Conservation (phyloP, 2,888 invertebrate species). For the Lochmaea crataegi region DNA sequence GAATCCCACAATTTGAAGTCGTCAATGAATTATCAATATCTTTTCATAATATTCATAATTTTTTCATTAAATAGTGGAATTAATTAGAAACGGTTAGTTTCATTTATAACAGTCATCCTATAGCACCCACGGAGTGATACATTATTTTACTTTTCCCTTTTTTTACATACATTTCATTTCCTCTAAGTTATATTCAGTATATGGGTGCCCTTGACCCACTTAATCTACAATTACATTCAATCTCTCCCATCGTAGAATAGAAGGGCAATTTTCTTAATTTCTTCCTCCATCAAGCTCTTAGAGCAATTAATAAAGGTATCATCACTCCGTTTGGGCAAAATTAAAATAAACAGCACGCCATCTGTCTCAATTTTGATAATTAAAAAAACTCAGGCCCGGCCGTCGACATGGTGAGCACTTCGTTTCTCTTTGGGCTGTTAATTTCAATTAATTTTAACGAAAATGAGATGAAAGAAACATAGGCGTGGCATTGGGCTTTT, state of each 20-base stretch:
- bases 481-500: background rate
- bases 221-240: background rate
- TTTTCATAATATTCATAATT: too few relatives aligned
- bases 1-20: too few relatives aligned
- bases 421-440: conserved; percentile 49
- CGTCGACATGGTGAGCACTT: conserved; percentile 24
- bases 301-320: conserved; percentile 43
- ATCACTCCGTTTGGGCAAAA: conserved; percentile 39
- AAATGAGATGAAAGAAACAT: conserved; percentile 28
- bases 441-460: conserved; percentile 52
- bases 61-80: too few relatives aligned
- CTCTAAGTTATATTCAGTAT: too few relatives aligned
- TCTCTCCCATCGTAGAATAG: background rate
- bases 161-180: too few relatives aligned
- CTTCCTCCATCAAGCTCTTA: conserved; percentile 22
- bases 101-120: too few relatives aligned
- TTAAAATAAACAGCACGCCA: conserved; percentile 48
- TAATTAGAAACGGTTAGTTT: too few relatives aligned
- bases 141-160: too few relatives aligned
- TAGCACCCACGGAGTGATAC: too few relatives aligned
- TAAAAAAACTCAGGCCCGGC: conserved; percentile 48
- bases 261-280: conserved; percentile 22
- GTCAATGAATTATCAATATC: too few relatives aligned
- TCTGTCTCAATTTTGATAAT: conserved; percentile 49
- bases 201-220: too few relatives aligned